phyloP scores from a whole-genome alignment of 2,797 vertebrate species.

The Sebastes minor region DNA sequence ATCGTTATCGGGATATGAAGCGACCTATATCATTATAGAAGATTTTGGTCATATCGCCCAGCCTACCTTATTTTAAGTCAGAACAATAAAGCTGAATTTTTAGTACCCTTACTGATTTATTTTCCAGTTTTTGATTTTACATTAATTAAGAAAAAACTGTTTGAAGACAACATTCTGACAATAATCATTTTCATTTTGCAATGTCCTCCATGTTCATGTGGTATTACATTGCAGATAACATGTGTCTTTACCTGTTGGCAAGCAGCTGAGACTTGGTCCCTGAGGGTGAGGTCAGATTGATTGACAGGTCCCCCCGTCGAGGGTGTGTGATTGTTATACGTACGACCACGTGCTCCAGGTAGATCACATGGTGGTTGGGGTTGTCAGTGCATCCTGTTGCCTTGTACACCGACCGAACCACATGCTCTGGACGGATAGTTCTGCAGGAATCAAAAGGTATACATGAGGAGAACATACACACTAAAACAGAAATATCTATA shows the following conservation, averaged over 20 bases:
- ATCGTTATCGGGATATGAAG: too few relatives aligned
- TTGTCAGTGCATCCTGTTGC: slow-evolving; percentile 96
- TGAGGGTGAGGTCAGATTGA: slow-evolving; percentile 97
- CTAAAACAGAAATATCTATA: not conserved
- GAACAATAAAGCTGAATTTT: not conserved
- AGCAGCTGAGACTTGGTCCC: slow-evolving; percentile 98
- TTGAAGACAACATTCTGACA: not conserved
- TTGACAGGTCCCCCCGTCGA: slow-evolving; percentile 95
- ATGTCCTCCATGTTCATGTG: not conserved
- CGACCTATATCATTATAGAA: too few relatives aligned
- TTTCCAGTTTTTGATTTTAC: not conserved
- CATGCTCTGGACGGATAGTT: slow-evolving; percentile 95
- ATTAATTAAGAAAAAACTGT: not conserved
- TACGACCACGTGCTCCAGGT: slow-evolving; percentile 96
- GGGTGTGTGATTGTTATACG: slow-evolving; percentile 97
- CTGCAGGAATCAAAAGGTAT: slow-evolving; percentile 67
- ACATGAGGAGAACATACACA: not conserved
- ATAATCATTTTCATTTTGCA: not conserved
- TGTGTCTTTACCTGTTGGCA: slow-evolving; percentile 90
- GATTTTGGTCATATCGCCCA: too few relatives aligned
- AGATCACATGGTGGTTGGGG: slow-evolving; percentile 94
- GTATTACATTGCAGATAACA: not conserved
- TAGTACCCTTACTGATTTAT: not conserved
- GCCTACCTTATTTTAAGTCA: not conserved
- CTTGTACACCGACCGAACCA: slow-evolving; percentile 96